Conservation (phyloP, 2,888 invertebrate genomes). For the Seira musarum region DNA sequence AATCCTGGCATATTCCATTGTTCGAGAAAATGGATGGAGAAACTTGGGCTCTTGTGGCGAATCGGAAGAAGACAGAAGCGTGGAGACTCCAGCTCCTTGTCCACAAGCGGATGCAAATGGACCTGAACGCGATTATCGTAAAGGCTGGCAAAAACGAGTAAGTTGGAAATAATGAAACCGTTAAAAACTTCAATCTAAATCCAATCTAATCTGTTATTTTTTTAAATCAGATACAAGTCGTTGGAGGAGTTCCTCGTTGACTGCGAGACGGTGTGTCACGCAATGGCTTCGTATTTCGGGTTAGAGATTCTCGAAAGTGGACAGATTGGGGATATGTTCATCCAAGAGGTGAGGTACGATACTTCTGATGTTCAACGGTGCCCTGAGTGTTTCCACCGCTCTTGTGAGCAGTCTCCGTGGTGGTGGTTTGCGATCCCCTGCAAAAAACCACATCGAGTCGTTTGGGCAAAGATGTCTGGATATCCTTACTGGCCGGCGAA, state of each 20-base stretch:
- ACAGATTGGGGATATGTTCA: conserved; percentile 60
- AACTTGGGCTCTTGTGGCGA: conserved; percentile 61
- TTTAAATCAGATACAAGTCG: conserved; percentile 62
- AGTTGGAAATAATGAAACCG: too few relatives aligned
- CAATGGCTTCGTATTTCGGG: conserved; percentile 84
- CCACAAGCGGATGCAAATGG: conserved; percentile 76
- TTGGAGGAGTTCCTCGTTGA: conserved; percentile 81
- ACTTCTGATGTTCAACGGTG: conserved; percentile 81
- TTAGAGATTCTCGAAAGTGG: conserved; percentile 72
- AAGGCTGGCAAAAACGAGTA: conserved; percentile 78
- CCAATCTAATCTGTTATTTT: background rate
- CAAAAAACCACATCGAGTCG: conserved; percentile 82
- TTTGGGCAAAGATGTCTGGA: conserved; percentile 86
- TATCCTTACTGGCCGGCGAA: conserved; percentile 90
- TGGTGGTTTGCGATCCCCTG: conserved; percentile 83
- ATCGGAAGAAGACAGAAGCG: conserved; percentile 71
- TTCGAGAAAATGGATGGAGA: conserved; percentile 69
- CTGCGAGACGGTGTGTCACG: conserved; percentile 82
- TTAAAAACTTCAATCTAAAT: too few relatives aligned
- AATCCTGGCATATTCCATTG: conserved; percentile 72
- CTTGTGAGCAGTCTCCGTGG: conserved; percentile 81
- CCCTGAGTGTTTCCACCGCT: conserved; percentile 84
- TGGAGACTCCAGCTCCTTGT: conserved; percentile 74
- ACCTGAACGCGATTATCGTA: conserved; percentile 78
- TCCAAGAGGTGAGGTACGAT: conserved; percentile 65